Percentiles rank a stretch among this genome's conserved stretches.
These are phyloP conservation scores for Folsomia candida DNA, from an alignment of 2,888 invertebrate species.

Conservation along the genomic window DNA sequence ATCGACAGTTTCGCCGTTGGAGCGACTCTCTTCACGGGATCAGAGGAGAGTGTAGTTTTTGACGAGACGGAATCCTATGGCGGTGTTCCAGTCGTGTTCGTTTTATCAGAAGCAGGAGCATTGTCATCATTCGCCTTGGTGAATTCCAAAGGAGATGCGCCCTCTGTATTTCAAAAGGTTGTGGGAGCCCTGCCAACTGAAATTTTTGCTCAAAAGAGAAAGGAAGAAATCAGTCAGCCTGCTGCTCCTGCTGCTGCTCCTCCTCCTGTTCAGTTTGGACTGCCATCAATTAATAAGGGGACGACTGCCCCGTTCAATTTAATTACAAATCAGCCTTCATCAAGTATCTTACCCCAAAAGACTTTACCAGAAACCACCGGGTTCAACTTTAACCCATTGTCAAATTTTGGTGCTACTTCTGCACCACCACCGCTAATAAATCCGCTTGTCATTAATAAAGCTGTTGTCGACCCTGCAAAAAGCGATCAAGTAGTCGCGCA, in stretches of 20 bases:
- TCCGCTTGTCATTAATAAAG: not conserved
- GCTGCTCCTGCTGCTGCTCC: not conserved
- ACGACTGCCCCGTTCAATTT: not conserved
- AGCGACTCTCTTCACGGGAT: conserved; percentile 22
- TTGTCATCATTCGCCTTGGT: conserved; percentile 75
- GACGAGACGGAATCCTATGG: conserved; percentile 65
- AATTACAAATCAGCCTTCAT: not conserved
- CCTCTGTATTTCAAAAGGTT: conserved; percentile 53
- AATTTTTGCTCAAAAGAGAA: not conserved
- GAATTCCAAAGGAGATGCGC: conserved; percentile 63
- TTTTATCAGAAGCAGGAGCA: conserved; percentile 74
- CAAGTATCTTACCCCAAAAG: not conserved
- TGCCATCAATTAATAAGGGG: not conserved
- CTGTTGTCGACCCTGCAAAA: not conserved
- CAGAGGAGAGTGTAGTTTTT: conserved; percentile 39
- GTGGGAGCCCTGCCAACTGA: conserved; percentile 23
- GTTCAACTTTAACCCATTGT: not conserved
- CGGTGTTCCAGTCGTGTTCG: conserved; percentile 73
- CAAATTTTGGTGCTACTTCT: not conserved
- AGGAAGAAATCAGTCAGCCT: not conserved
- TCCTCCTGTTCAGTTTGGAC: not conserved
- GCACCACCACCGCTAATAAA: not conserved
- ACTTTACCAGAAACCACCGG: not conserved
- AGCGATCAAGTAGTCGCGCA: too few relatives aligned
- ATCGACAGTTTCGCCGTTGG: conserved; percentile 39